Base-by-base conservation (phyloP, 2,113 vertebrate species). In the Raphicerus campestris region DNA sequence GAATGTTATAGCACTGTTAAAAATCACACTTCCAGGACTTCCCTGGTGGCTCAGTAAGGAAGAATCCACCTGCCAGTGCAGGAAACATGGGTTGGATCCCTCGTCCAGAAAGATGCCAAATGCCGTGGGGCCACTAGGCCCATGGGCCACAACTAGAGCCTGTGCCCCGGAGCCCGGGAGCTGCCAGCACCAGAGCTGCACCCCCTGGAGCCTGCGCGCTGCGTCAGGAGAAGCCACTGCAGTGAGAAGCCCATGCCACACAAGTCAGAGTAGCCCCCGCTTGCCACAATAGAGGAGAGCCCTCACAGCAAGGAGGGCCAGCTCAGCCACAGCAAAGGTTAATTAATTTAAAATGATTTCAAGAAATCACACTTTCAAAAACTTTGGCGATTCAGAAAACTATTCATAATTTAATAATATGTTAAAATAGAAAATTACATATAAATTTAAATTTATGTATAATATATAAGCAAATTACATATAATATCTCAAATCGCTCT, bases 241-340 rank as follows among this genome's bases (percentile, higher is more conserved):
- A 22, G 70, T 7, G 35, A 26, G 22, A 14, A 4, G 11, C 22
- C 11, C 39, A 7, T 0, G 2, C 39, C 2, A 0, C 35, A 73
- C 20, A 39, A 42, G 66, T 3, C 3, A 15, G 22, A 42, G 39
- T 14, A 7, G 14, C 35, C 70, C 11, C 11, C 22, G 1, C 70
- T 3, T 14, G 35, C 39, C 22, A 3, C 39, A 26, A 3, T 3
- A 42, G 39, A 75, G 22, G 7, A 75, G 3, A 42, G 11, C 70
- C 66, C 70, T 7, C 22, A 14, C 6, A 7, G 70, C 70, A 24
- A 2, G 0, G 39, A 42, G 39, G 10, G 39, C 70, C 70, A 13
- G 22, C 70, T 24, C 70, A 75, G 70, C 22, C 70, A 7, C 26
- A 15, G 7, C 30, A 63, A 2, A 16, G 26, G 14, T 26, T 7